Evolutionary conservation across 2,888 invertebrate species (phyloP), one percentile per base, ranked within the genome.

Genomic region (Drosophila maculinotata): DNA sequence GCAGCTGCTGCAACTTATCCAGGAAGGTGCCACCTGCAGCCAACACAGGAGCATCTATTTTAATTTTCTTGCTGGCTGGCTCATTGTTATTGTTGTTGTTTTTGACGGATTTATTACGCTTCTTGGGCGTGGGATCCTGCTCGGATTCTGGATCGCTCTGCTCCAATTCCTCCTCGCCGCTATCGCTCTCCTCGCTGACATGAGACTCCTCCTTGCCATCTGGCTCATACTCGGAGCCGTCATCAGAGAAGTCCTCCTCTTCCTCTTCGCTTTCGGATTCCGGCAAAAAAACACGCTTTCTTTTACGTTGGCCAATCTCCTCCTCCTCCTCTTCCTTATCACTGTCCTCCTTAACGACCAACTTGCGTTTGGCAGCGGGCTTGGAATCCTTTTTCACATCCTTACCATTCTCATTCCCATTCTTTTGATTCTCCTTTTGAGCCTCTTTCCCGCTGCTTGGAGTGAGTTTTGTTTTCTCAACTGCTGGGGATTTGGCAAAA

Each of bases 401-500:
- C 17, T 56, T 56, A 0, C 12, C 30, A 26, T 30, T 47, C 0
- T 28, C 53, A 28, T 54, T 47, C 0, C 31, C 53, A 28, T 54
- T 35, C 10, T 52, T 33, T 6, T 33, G 14, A 33, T 76, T 73
- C 10, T 76, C 66, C 17, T 75, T 74, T 33, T 62, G 68, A 35
- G 74, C 28, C 54, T 60, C 51, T 25, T 38, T 6, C 7, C 39
- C 62, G 26, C 26, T 47, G 38, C 78, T 79, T 0, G 80, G 67
- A 1, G 69, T 66, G 5, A 83, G 69, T 63, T 81, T 82, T 53
- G 85, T 89, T 53, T 87, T 90, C 14, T 82, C 81, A 5, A 82
- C 60, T 1, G 92, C 93, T 6, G 94, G 94, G 0, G 94, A 94
- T 89, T 93, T 93, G 1, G 93, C 89, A 79, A 95, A 95, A 87